Percentiles rank a stretch among this genome's conserved stretches.
Evolutionary conservation across 2,113 vertebrate species (phyloP).

Genomic region (Psilopsiagon aymara): DNA sequence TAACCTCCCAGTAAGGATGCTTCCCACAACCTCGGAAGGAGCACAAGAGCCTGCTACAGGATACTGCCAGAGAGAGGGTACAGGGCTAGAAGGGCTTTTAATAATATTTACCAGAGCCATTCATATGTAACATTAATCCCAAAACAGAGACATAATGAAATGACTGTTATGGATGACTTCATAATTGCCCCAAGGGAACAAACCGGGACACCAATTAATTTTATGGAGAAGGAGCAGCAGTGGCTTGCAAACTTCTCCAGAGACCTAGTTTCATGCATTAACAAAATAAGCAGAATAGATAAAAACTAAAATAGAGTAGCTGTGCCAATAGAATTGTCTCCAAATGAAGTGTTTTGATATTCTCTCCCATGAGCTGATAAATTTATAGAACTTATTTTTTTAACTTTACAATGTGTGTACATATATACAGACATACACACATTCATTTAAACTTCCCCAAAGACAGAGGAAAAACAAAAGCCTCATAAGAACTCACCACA

Average conservation of each 20-base stretch:
- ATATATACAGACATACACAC: background rate
- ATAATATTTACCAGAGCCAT: background rate
- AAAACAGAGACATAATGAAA: background rate
- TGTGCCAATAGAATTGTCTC: background rate
- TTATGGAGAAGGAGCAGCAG: background rate
- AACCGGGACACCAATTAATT: background rate
- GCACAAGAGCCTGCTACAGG: background rate
- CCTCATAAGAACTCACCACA: background rate
- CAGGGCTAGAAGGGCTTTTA: background rate
- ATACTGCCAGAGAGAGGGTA: background rate
- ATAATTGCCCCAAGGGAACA: background rate
- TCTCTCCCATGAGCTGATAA: background rate
- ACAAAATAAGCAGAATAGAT: background rate
- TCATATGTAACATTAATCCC: background rate
- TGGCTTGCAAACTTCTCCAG: background rate
- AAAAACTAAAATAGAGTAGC: background rate
- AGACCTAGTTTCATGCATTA: background rate
- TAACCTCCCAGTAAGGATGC: fast-evolving
- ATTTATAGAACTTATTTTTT: background rate
- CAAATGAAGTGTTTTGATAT: background rate
- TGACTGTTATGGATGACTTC: background rate
- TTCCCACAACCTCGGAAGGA: background rate
- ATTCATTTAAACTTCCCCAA: background rate
- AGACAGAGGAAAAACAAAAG: background rate
- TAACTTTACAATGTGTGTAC: background rate